These are phyloP conservation scores for Burhinus bistriatus DNA, from an alignment of 2,113 vertebrate species.

Conservation along the genomic window DNA sequence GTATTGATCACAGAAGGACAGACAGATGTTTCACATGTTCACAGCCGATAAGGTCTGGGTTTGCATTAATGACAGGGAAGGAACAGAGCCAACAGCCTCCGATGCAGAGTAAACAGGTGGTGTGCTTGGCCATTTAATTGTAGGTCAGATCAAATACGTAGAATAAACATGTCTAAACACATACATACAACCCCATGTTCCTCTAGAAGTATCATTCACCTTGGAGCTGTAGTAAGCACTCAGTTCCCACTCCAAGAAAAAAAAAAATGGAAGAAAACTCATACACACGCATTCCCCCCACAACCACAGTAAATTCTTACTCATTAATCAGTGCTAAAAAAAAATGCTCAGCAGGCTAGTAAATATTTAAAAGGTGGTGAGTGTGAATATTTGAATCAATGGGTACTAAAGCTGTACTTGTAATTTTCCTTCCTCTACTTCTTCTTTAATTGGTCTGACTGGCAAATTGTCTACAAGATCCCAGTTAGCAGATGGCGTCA, in stretches of 20 bases:
- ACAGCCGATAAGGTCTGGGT: slow-evolving; percentile 27
- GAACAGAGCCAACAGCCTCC: slow-evolving; percentile 15
- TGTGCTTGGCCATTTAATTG: slow-evolving; percentile 22
- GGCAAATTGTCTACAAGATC: slow-evolving; percentile 30
- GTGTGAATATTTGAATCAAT: slow-evolving; percentile 56
- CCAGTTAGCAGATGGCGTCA: neutral
- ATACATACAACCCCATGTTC: neutral
- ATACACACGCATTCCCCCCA: neutral
- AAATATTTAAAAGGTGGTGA: slow-evolving; percentile 60
- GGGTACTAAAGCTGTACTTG: slow-evolving; percentile 7
- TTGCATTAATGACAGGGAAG: slow-evolving; percentile 61
- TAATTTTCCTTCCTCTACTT: slow-evolving; percentile 18
- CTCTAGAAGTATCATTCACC: slow-evolving; percentile 25
- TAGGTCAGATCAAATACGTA: slow-evolving; percentile 40
- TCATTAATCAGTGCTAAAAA: slow-evolving; percentile 56
- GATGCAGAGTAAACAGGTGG: slow-evolving; percentile 15
- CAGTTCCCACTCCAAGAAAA: neutral
- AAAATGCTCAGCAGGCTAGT: slow-evolving; percentile 34
- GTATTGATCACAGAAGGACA: slow-evolving; percentile 63
- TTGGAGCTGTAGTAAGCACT: neutral
- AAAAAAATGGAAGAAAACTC: neutral
- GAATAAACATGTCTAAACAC: slow-evolving; percentile 35
- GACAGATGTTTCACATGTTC: slow-evolving; percentile 63
- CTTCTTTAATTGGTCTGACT: slow-evolving; percentile 16
- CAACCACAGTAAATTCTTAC: slow-evolving; percentile 25